Evolutionary conservation across 2,888 invertebrate genomes (phyloP), one percentile per base, ranked within the genome.

Genomic region (Exephanes ischioxanthus): DNA sequence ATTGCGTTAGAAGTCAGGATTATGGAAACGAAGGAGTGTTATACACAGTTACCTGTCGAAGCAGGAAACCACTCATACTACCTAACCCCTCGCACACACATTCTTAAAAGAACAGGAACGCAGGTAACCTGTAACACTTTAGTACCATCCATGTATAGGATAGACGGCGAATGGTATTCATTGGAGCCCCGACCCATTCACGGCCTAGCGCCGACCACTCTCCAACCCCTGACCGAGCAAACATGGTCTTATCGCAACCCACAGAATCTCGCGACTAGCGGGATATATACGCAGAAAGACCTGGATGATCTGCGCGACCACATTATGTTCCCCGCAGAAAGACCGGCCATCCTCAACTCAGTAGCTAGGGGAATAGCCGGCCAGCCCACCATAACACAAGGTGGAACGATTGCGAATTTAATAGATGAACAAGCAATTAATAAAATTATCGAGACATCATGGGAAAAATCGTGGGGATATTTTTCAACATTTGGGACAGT

Each of bases 31-130:
- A 67, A 84, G 16, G 68, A 63, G 30, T 89, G 88, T 51, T 88
- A 86, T 26, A 33, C 87, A 22, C 87, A 88, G 68, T 51, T 90
- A 53, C 89, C 89, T 6, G 86, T 90, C 22, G 37, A 6, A 16
- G 61, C 77, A 4, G 70, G 78, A 9, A 90, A 89, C 41, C 37
- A 81, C 19, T 84, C 87, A 1, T 80, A 76, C 19, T 90, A 87
- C 53, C 79, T 89, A 76, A 14, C 85, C 1, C 87, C 88, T 0
- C 58, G 86, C 0, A 87, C 87, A 0, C 80, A 86, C 5, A 83
- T 90, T 0, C 55, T 90, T 1, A 68, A 79, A 9, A 77, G 72
- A 9, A 6, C 5, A 3, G 87, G 83, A 6, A 81, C 83, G 45
- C 83, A 87, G 71, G 75, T 80, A 3, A 83, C 86, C 5, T 89